phyloP scores from a whole-genome alignment of 64 coral and sea anemone genomes.

The Pocillopora verrucosa region DNA sequence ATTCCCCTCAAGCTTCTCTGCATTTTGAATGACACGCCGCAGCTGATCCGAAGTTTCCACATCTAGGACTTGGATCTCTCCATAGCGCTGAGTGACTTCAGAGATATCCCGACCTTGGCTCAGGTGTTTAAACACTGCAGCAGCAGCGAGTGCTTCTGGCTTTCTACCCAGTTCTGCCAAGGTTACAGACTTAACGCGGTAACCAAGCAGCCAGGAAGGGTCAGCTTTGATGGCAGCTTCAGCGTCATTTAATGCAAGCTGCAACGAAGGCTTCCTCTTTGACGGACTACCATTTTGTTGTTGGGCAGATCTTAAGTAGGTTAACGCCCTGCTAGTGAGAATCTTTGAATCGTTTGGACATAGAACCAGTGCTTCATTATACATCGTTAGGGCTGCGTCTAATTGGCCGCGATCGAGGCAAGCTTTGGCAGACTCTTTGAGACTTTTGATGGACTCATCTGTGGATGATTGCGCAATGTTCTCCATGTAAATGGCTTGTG shows the following conservation, averaged over 20 bases:
- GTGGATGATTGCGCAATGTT: not conserved
- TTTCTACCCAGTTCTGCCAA: constrained; percentile 9
- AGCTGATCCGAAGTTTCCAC: constrained; percentile 1
- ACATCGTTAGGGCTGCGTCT: not conserved
- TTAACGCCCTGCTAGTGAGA: not conserved
- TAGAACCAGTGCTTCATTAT: not conserved
- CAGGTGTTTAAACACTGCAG: constrained; percentile 14
- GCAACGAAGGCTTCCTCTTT: not conserved
- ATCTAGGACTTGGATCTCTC: not conserved
- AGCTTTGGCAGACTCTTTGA: not conserved
- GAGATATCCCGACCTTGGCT: not conserved
- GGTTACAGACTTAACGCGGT: not conserved
- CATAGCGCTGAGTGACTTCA: constrained; percentile 1
- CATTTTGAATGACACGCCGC: not conserved
- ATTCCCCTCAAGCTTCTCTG: not conserved
- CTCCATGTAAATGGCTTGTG: constrained; percentile 13
- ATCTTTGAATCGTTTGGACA: constrained; percentile 7
- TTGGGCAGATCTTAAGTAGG: not conserved
- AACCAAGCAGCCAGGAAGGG: constrained; percentile 1
- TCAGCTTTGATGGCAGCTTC: not conserved
- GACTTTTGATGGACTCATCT: not conserved
- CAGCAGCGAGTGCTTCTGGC: not conserved
- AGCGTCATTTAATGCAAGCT: not conserved
- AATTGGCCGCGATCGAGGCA: not conserved
- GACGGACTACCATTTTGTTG: not conserved